A percentile compares a stretch with the other conserved stretches of the same genome.
Evolutionary conservation across 2,888 invertebrate genomes (phyloP).

Genomic region (Lymantria monacha): DNA sequence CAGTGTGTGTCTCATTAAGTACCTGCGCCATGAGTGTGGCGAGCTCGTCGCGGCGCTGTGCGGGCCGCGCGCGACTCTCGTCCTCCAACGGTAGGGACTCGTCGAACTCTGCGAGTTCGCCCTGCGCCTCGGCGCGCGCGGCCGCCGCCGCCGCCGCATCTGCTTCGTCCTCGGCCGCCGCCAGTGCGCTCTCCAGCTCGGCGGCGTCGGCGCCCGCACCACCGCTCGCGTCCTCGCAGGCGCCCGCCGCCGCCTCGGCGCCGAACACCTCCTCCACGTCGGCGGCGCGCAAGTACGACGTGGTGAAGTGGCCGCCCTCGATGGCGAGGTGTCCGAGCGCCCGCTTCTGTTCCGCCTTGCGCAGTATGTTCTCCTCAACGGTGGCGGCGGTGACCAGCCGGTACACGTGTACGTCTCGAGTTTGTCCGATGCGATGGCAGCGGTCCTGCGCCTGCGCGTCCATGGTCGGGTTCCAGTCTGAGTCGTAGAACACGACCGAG

Average conservation of each 20-base stretch:
- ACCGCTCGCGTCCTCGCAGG: constrained; percentile 85
- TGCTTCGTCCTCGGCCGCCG: constrained; percentile 96
- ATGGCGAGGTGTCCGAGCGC: constrained; percentile 98
- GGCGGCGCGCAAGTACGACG: constrained; percentile 94
- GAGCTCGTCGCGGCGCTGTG: constrained; percentile 38
- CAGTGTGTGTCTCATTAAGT: too few relatives aligned
- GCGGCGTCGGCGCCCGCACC: constrained; percentile 65
- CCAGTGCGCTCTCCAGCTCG: constrained; percentile 90
- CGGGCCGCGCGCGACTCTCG: constrained; percentile 69
- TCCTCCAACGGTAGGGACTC: constrained; percentile 95
- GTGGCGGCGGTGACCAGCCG: constrained; percentile 98
- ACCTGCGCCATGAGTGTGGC: constrained; percentile 62
- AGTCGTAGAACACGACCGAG: constrained; percentile 99
- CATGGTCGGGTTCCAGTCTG: constrained; percentile 99
- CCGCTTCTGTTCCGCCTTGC: constrained; percentile 99
- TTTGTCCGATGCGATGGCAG: constrained; percentile 99
- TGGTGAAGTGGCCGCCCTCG: constrained; percentile 99
- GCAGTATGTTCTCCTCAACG: constrained; percentile 99
- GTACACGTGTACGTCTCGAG: constrained; percentile 99
- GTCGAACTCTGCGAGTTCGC: constrained; percentile 97
- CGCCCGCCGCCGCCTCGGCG: constrained; percentile 86
- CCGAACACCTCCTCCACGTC: constrained; percentile 96
- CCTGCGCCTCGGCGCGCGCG: constrained; percentile 94
- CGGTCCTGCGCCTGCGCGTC: constrained; percentile 97
- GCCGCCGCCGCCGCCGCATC: constrained; percentile 95